Evolutionary conservation across 2,888 invertebrate species (phyloP).

Genomic region (Aphidius colemani): DNA sequence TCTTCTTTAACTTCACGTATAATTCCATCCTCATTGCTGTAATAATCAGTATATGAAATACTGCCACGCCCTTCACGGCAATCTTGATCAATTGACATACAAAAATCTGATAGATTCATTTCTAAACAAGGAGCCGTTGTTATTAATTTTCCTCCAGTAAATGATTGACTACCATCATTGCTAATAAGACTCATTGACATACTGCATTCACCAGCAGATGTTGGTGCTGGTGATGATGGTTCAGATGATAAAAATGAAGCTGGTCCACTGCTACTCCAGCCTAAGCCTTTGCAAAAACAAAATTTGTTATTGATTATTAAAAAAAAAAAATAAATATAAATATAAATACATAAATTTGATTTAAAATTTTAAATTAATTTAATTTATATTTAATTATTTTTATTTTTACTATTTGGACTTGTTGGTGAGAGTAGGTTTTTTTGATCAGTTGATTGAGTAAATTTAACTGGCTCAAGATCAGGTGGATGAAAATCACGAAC

Average conservation of each 20-base stretch:
- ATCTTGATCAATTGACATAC: constrained; percentile 52
- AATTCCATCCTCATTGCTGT: constrained; percentile 57
- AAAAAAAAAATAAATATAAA: too few relatives aligned
- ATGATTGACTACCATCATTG: constrained; percentile 63
- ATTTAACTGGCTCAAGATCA: constrained; percentile 48
- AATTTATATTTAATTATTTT: background rate
- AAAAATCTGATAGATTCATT: constrained; percentile 62
- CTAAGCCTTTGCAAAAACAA: constrained; percentile 60
- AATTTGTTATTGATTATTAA: background rate
- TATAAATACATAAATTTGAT: background rate
- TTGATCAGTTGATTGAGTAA: constrained; percentile 46
- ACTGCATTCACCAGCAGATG: constrained; percentile 64
- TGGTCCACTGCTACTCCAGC: constrained; percentile 76
- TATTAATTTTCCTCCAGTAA: constrained; percentile 63
- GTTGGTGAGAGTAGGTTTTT: constrained; percentile 55
- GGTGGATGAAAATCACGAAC: constrained; percentile 50
- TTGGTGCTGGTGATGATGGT: constrained; percentile 78
- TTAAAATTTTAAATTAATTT: background rate
- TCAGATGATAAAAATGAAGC: constrained; percentile 80
- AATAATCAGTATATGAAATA: constrained; percentile 58
- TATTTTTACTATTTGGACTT: constrained; percentile 54
- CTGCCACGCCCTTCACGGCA: constrained; percentile 53
- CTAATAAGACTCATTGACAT: constrained; percentile 70
- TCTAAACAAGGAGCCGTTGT: constrained; percentile 63
- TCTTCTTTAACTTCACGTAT: constrained; percentile 44